Base-by-base conservation (phyloP, 2,113 vertebrate species). In the Silurus asotus region DNA sequence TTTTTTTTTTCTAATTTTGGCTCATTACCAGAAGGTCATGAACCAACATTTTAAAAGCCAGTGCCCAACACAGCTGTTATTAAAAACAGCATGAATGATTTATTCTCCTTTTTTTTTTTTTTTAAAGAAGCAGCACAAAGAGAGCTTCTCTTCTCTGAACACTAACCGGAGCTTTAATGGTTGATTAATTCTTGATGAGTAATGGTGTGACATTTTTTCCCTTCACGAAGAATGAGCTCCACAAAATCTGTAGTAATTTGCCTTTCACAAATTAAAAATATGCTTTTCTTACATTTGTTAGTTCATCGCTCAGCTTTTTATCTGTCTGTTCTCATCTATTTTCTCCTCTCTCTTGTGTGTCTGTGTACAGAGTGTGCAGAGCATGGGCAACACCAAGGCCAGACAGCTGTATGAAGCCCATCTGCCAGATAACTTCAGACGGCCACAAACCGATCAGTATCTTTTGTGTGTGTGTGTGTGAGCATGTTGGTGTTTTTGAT, bases 371-470 rank as follows among this genome's bases (percentile, higher is more conserved):
- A 99, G 98, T 70, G 97, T 99, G 96, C 97, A 99, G 92, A 98
- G 97, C 93, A 99, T 99, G 97, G 97, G 97, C 90, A 99, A 99
- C 95, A 96, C 92, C 89, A 95, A 95, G 94, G 98, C 97, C 93
- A 95, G 94, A 87, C 92, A 94, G 92, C 95, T 98, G 67, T 99
- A 99, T 87, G 98, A 99, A 95, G 98, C 96, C 89, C 96, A 97
- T 92, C 96, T 99, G 87, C 98, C 98, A 87, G 97, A 99, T 89
- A 97, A 93, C 91, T 99, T 99, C 93, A 96, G 95, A 94, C 96
- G 98, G 90, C 97, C 98, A 88, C 98, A 99, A 91, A 98, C 97
- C 28, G 98, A 99, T 93, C 98, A 99, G 97, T 99, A 99, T 99
- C 98, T 97, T 98, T 93, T 91, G 2, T 76, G 37, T 70, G 51